A percentile compares a stretch with the other conserved stretches of the same genome.
These are phyloP conservation scores for Amblyraja radiata DNA, from an alignment of 2,797 vertebrate species.

Conservation along the genomic window DNA sequence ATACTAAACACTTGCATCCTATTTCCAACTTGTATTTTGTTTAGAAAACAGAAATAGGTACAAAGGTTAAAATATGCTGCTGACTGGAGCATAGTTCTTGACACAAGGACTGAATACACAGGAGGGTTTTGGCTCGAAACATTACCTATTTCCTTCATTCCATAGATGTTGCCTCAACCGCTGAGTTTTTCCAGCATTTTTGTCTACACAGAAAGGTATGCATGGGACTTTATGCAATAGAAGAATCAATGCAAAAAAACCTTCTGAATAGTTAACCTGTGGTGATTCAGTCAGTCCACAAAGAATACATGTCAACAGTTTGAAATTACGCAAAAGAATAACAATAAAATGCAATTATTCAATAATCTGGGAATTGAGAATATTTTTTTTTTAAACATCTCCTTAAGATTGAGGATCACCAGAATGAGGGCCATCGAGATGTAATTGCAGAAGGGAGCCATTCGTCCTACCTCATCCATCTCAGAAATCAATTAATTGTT, in stretches of 20 bases:
- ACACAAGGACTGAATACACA: too few relatives aligned
- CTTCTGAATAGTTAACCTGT: neutral
- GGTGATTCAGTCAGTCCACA: neutral
- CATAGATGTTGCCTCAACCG: too few relatives aligned
- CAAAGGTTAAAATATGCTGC: neutral
- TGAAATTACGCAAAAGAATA: too few relatives aligned
- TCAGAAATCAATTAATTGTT: neutral
- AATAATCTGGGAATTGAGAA: neutral
- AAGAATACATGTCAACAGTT: neutral
- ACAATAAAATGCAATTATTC: neutral
- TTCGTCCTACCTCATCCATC: too few relatives aligned
- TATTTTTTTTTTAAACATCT: too few relatives aligned
- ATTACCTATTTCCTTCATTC: too few relatives aligned
- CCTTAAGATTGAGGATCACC: neutral
- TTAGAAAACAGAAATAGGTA: neutral
- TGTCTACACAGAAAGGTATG: too few relatives aligned
- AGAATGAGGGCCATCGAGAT: neutral
- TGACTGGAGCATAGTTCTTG: neutral
- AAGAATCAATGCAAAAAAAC: neutral
- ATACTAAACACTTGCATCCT: too few relatives aligned
- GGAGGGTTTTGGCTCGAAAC: too few relatives aligned
- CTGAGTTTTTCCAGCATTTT: too few relatives aligned
- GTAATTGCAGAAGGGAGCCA: neutral
- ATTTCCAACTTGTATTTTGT: too few relatives aligned
- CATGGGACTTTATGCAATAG: neutral